Conservation (phyloP, 2,113 vertebrate species). For the Brienomyrus longianalis region DNA sequence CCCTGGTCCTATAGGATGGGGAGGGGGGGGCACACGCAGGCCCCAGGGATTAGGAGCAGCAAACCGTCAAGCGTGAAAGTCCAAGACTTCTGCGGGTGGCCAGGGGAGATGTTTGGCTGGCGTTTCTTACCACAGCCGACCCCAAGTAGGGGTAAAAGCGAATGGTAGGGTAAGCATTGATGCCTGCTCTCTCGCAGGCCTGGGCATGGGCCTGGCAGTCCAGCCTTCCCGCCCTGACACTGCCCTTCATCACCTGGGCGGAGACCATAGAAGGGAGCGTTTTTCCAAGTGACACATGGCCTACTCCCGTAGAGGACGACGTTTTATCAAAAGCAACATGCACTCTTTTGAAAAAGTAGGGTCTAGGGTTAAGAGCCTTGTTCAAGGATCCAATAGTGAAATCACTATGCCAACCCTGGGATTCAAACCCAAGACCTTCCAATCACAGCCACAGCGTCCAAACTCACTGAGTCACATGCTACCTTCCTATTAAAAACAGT, state of each 20-base stretch:
- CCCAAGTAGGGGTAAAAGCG: constrained; percentile 72
- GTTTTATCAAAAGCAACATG: not conserved
- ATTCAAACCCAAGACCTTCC: not conserved
- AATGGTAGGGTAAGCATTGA: constrained; percentile 84
- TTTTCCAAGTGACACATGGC: not conserved
- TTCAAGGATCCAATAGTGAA: not conserved
- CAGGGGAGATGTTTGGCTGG: not conserved
- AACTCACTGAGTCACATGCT: not conserved
- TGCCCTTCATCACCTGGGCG: constrained; percentile 77
- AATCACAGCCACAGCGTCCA: not conserved
- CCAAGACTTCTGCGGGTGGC: not conserved
- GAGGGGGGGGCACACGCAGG: not conserved
- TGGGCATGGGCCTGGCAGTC: constrained; percentile 82
- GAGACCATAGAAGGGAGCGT: not conserved
- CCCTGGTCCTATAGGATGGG: constrained; percentile 53
- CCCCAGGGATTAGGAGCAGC: not conserved
- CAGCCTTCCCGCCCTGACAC: constrained; percentile 82
- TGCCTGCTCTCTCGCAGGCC: constrained; percentile 76
- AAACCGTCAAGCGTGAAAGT: not conserved
- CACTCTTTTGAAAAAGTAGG: not conserved
- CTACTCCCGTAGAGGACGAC: not conserved
- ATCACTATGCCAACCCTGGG: not conserved
- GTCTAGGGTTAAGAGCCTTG: not conserved
- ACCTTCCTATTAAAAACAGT: not conserved
- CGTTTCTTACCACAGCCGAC: constrained; percentile 59